Conservation (phyloP, 1,140 invertebrate genomes). For the Ceratosolen fusciceps region DNA sequence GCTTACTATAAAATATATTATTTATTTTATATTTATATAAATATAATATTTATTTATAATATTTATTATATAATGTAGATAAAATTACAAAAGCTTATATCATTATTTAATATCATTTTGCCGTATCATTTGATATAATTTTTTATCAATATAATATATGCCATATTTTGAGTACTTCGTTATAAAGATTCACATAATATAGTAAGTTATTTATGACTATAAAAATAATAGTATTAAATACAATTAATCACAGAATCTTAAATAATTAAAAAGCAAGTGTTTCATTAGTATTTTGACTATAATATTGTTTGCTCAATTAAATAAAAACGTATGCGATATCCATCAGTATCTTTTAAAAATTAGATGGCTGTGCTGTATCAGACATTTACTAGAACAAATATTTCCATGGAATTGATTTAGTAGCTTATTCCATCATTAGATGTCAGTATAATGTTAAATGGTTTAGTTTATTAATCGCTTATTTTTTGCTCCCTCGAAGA, state of each 20-base stretch:
- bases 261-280: constrained; percentile 16
- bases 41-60: background rate
- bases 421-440: constrained; percentile 7
- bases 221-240: constrained; percentile 26
- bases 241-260: constrained; percentile 43
- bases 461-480: constrained; percentile 37
- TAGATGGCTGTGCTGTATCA: constrained; percentile 37
- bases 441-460: constrained; percentile 28
- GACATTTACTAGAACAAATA: constrained; percentile 14
- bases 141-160: constrained; percentile 1
- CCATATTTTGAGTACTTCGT: too few species aligned
- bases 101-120: constrained; percentile 12
- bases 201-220: constrained; percentile 29
- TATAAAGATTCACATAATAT: background rate
- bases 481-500: constrained; percentile 7
- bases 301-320: constrained; percentile 29
- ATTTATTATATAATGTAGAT: background rate
- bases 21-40: background rate
- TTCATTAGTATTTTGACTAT: constrained; percentile 12
- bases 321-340: constrained; percentile 21
- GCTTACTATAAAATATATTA: constrained; percentile 9
- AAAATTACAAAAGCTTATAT: constrained; percentile 20
- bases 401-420: constrained; percentile 4
- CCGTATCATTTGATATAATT: background rate
- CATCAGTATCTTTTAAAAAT: constrained; percentile 2